Evolutionary conservation across 2,113 vertebrate genomes (phyloP).

Genomic region (Pangasianodon gigas): DNA sequence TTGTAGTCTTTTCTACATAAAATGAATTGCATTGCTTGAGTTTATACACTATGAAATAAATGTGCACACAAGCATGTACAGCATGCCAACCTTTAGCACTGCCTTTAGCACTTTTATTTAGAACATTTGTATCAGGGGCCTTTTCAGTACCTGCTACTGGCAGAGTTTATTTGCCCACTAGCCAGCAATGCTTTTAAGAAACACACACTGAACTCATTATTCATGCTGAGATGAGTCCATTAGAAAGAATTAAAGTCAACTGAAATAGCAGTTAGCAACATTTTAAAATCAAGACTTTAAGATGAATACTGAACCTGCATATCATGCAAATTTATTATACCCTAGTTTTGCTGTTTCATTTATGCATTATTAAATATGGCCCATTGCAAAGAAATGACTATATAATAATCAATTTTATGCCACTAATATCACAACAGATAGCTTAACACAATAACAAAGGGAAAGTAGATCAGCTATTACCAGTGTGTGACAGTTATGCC

Average conservation of each 20-base stretch:
- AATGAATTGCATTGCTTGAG: neutral
- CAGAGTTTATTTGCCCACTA: neutral
- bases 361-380: neutral
- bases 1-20: neutral
- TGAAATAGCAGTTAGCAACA: neutral
- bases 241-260: neutral
- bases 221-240: neutral
- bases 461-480: neutral
- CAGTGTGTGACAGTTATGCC: neutral
- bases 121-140: neutral
- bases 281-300: neutral
- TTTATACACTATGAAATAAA: neutral
- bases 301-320: neutral
- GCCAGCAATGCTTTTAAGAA: slow-evolving; percentile 12
- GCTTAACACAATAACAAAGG: neutral
- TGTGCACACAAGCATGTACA: neutral
- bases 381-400: neutral
- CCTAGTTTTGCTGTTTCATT: neutral
- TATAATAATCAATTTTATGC: neutral
- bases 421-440: neutral
- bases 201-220: neutral
- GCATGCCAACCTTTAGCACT: neutral
- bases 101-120: neutral
- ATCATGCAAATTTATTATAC: neutral
- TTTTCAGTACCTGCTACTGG: slow-evolving; percentile 1